These are phyloP conservation scores for Drosophila hawaiiensis DNA, from an alignment of 2,888 invertebrate species.

Conservation along the genomic window DNA sequence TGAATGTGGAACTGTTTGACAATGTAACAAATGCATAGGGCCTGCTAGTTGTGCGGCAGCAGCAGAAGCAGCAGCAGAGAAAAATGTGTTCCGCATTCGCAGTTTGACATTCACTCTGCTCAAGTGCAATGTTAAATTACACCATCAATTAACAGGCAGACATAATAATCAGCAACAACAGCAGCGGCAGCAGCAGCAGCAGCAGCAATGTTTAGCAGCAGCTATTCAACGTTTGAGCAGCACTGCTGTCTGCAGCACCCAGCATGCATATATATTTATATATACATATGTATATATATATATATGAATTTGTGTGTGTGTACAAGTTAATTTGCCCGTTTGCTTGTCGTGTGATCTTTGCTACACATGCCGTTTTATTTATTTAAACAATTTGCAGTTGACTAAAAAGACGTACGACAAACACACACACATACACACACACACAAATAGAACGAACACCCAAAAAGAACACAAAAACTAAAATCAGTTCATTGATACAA, in stretches of 20 bases:
- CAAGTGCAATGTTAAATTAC: slow-evolving; percentile 16
- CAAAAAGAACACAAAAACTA: slow-evolving; percentile 32
- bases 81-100: not conserved
- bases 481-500: slow-evolving; percentile 73
- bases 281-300: not conserved
- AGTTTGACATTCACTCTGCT: not conserved
- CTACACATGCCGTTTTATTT: slow-evolving; percentile 78
- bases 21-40: not conserved
- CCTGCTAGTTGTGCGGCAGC: not conserved
- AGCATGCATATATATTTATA: slow-evolving; percentile 6
- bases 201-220: slow-evolving; percentile 8
- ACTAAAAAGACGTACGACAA: slow-evolving; percentile 50
- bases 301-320: slow-evolving; percentile 16
- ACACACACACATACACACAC: slow-evolving; percentile 20
- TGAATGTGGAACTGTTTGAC: not conserved
- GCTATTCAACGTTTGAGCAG: slow-evolving; percentile 31
- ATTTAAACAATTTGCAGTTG: slow-evolving; percentile 70
- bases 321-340: slow-evolving; percentile 58
- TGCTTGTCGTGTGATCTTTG: slow-evolving; percentile 76
- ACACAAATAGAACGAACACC: slow-evolving; percentile 1
- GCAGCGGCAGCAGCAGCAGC: not conserved
- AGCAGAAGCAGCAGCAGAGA: no score
- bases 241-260: slow-evolving; percentile 24
- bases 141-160: not conserved
- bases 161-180: not conserved